A percentile compares a stretch with the other conserved stretches of the same genome.
phyloP scores from a whole-genome alignment of 2,797 vertebrate species.

The Netta rufina region DNA sequence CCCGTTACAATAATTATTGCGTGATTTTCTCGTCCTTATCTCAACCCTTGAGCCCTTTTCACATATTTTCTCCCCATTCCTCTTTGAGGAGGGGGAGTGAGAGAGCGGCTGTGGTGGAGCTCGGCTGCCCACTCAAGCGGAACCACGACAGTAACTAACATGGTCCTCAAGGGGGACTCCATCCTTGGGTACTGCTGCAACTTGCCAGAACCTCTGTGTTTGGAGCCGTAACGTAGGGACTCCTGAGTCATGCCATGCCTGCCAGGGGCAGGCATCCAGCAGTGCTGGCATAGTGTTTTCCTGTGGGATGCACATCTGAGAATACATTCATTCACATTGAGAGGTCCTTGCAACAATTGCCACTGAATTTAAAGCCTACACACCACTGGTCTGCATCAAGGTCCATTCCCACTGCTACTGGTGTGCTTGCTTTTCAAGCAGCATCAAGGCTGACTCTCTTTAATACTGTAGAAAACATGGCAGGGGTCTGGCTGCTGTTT shows the following conservation, averaged over 20 bases:
- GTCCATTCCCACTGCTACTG: neutral
- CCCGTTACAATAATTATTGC: too few species aligned
- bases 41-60: too few species aligned
- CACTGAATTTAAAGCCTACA: neutral
- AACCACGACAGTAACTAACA: neutral
- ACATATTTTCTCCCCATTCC: too few species aligned
- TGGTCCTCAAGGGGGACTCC: neutral
- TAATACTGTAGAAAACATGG: neutral
- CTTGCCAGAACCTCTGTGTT: fast-evolving
- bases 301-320: neutral
- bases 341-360: neutral
- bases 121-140: too few species aligned
- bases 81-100: too few species aligned
- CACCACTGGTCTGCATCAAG: neutral
- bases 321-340: neutral
- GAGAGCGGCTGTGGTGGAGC: too few species aligned
- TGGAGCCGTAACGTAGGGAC: neutral
- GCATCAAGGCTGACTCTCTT: neutral
- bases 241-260: neutral
- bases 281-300: neutral
- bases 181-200: neutral
- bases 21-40: too few species aligned
- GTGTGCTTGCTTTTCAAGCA: neutral
- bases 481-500: neutral
- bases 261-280: neutral